These are phyloP conservation scores for Mergus octosetaceus DNA, from an alignment of 2,797 vertebrate genomes.

Conservation along the genomic window DNA sequence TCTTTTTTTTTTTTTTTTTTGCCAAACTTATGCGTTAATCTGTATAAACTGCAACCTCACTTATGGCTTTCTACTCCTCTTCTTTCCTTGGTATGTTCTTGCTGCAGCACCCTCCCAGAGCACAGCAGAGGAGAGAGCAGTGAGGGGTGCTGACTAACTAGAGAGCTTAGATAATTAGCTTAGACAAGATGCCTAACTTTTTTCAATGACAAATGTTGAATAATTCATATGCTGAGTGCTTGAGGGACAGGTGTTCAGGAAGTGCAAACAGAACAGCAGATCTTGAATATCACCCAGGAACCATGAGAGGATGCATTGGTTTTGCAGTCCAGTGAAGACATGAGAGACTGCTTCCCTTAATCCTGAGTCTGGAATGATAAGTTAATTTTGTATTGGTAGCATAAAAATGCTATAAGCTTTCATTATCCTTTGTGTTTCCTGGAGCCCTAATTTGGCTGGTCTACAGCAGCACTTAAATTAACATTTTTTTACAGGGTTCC, in stretches of 20 bases:
- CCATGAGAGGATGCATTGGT: not conserved
- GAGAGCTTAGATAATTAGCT: not conserved
- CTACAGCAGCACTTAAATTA: not conserved
- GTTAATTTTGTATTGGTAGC: not conserved
- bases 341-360: not conserved
- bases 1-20: not conserved
- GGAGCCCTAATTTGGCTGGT: not conserved
- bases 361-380: not conserved
- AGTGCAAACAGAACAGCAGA: not conserved
- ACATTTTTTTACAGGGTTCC: not conserved
- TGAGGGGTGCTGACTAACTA: not conserved
- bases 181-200: not conserved
- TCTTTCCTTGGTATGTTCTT: not conserved
- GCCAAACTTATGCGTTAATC: not conserved
- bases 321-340: not conserved
- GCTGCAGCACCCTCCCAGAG: not conserved
- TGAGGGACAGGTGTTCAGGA: not conserved
- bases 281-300: not conserved
- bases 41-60: not conserved
- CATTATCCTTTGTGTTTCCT: not conserved
- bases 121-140: not conserved
- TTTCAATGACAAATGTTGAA: not conserved
- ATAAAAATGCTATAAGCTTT: not conserved
- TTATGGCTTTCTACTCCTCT: not conserved
- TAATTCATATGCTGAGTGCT: not conserved